phyloP scores from a whole-genome alignment of 2,797 vertebrate species.

The Cryptoblepharus egeriae region DNA sequence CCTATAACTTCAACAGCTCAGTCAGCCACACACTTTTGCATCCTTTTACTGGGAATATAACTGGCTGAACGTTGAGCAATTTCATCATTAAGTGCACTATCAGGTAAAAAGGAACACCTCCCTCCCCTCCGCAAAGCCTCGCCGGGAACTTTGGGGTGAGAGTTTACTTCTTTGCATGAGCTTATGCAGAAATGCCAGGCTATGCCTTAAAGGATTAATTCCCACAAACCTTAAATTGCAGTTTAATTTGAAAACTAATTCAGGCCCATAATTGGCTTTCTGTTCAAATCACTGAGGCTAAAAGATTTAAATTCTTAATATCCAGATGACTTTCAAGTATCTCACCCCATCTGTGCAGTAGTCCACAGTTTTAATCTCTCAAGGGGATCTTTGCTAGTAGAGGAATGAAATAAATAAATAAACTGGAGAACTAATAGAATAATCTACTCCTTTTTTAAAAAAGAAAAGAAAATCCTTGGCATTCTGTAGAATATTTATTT shows the following conservation, averaged over 20 bases:
- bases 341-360: constrained; percentile 77
- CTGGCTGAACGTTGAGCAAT: constrained; percentile 62
- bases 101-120: constrained; percentile 43
- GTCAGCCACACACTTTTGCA: neutral
- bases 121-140: neutral
- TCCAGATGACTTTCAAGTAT: constrained; percentile 87
- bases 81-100: constrained; percentile 74
- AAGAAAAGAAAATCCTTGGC: constrained; percentile 37
- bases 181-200: constrained; percentile 74
- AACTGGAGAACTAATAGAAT: constrained; percentile 66
- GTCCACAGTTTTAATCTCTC: constrained; percentile 73
- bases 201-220: constrained; percentile 92
- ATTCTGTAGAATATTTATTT: constrained; percentile 63
- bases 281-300: constrained; percentile 93
- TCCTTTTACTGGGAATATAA: constrained; percentile 23
- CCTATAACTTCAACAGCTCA: constrained; percentile 21
- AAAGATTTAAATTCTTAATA: constrained; percentile 94
- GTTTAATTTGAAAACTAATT: constrained; percentile 99
- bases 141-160: constrained; percentile 24
- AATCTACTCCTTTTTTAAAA: constrained; percentile 47
- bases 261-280: constrained; percentile 96
- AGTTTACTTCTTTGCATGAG: constrained; percentile 73
- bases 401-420: constrained; percentile 77
- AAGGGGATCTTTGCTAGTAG: constrained; percentile 72
- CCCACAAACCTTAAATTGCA: constrained; percentile 90